These are phyloP conservation scores for Halisarca cf. caerulea DNA, from an alignment of 37 sponge, comb jelly and placozoan genomes.

Conservation along the genomic window DNA sequence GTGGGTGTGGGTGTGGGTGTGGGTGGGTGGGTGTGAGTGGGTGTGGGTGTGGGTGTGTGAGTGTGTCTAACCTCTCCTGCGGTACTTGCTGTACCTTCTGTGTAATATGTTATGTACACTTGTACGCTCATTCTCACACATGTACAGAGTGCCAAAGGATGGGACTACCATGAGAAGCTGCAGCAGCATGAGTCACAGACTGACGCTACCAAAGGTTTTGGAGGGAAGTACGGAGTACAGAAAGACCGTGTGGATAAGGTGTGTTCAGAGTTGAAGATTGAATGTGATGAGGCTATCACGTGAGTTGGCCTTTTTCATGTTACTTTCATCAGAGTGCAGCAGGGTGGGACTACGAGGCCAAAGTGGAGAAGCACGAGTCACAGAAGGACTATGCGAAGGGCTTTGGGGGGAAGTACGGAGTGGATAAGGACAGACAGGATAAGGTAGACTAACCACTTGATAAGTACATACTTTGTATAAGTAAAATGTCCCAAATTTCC, in stretches of 20 bases:
- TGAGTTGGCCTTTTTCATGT: neutral
- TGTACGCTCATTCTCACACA: neutral
- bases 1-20: slow-evolving; percentile 31
- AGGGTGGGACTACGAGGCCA: slow-evolving; percentile 80
- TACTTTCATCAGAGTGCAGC: slow-evolving; percentile 44
- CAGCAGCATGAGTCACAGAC: slow-evolving; percentile 86
- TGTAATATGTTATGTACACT: neutral
- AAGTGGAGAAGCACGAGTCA: slow-evolving; percentile 80
- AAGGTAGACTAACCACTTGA: slow-evolving; percentile 50
- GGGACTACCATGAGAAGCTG: slow-evolving; percentile 76
- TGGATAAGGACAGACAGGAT: slow-evolving; percentile 90
- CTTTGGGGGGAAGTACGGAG: slow-evolving; percentile 91
- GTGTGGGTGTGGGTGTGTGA: slow-evolving; percentile 11
- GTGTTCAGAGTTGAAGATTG: neutral
- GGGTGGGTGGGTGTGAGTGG: neutral
- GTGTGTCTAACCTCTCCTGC: too few relatives aligned
- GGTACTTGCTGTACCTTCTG: too few relatives aligned
- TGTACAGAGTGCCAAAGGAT: slow-evolving; percentile 63
- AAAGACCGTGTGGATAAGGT: slow-evolving; percentile 89
- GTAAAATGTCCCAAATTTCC: neutral
- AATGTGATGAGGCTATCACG: too few relatives aligned
- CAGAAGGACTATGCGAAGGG: slow-evolving; percentile 88
- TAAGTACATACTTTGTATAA: too few relatives aligned
- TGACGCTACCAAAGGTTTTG: slow-evolving; percentile 85
- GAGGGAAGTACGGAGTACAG: slow-evolving; percentile 90